Base-by-base conservation (phyloP, 2,113 vertebrate species). In the Centrocercus urophasianus region DNA sequence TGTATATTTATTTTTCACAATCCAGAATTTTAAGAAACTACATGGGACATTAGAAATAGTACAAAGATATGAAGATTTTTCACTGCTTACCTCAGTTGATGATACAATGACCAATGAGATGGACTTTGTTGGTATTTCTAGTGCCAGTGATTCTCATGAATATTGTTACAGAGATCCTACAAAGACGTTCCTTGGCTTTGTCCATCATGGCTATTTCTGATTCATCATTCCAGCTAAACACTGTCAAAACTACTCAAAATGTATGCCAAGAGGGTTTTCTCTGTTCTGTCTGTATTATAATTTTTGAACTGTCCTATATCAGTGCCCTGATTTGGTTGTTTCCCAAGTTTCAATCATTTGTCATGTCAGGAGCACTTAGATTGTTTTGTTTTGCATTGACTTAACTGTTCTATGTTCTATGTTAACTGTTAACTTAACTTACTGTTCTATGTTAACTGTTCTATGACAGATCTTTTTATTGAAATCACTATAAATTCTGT, bases 101-200 rank as follows among this genome's bases (percentile, higher is more conserved):
- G 70, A 56, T 36, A 69, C 4, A 30, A 15, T 82, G 36, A 54
- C 25, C 24, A 67, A 3, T n/a, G 38, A 67, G 24, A 32, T 73
- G 83, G 40, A 13, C 21, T 91, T 80, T 1, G 1, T 76, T 87
- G 83, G 11, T 21, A 76, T 86, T 92, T 83, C 59, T 50, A 94
- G 59, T 71, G 85, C 18, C n/a, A 85, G 66, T 92, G 79, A 73
- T 70, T 91, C 66, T 92, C 24, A 87, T 66, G 18, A 87, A 85
- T 79, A 83, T 52, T 82, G 93, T 94, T 59, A 73, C 71, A 93
- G 67, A 84, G 28, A 89, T 52, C 24, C 59, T 94, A 45, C 59
- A 91, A 89, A 54, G 82, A 83, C 91, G 22, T 11, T 93, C 48
- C 60, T 77, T 71, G 82, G 22, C 47, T 89, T 88, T 89, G 47